phyloP scores from a whole-genome alignment of 2,888 invertebrate genomes.

The Drosophila koepferae region DNA sequence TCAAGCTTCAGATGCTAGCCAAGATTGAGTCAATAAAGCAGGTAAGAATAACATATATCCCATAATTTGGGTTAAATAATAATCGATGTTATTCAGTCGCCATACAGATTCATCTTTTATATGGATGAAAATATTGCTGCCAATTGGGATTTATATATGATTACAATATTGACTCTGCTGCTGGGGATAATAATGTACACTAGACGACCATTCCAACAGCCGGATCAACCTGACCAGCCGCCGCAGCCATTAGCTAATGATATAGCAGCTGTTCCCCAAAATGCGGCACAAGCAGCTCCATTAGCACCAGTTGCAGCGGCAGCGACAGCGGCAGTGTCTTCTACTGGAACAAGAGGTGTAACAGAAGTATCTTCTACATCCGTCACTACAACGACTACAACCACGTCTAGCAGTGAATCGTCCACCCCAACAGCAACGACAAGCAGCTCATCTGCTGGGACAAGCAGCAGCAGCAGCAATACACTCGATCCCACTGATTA shows the following conservation, averaged over 20 bases:
- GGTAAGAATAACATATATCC: conserved; percentile 85
- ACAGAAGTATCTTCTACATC: conserved; percentile 26
- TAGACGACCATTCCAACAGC: conserved; percentile 87
- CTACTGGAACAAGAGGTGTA: conserved; percentile 28
- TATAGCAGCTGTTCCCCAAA: conserved; percentile 48
- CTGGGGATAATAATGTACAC: conserved; percentile 93
- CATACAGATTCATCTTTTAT: conserved; percentile 88
- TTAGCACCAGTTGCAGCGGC: conserved; percentile 8
- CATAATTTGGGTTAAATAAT: background rate
- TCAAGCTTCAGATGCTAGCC: conserved; percentile 92
- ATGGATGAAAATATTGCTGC: conserved; percentile 91
- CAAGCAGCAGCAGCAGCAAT: conserved; percentile 56
- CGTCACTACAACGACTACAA: conserved; percentile 12
- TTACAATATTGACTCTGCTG: conserved; percentile 92
- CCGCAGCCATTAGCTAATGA: conserved; percentile 50
- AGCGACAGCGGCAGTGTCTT: conserved; percentile 17
- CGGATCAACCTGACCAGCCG: conserved; percentile 50
- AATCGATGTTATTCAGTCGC: conserved; percentile 86
- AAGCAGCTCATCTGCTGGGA: conserved; percentile 78
- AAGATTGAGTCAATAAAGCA: conserved; percentile 90
- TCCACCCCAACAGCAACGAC: conserved; percentile 35
- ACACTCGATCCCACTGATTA: conserved; percentile 80
- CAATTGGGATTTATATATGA: conserved; percentile 97
- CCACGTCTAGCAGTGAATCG: conserved; percentile 28
- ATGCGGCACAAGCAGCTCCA: conserved; percentile 28